Evolutionary conservation across 2,113 vertebrate genomes (phyloP).

Genomic region (Vicugna pacos): DNA sequence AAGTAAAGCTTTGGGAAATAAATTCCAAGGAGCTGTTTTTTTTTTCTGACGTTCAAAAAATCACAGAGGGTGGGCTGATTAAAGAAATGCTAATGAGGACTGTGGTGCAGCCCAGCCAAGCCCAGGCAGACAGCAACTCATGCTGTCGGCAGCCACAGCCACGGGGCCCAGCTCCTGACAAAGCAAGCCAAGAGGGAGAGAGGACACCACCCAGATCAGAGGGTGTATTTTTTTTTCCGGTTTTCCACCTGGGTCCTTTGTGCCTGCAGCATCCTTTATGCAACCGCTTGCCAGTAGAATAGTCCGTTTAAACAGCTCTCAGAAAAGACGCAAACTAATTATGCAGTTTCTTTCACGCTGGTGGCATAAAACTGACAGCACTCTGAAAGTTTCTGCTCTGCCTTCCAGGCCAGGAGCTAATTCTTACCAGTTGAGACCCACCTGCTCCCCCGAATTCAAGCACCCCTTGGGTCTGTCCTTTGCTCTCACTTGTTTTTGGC

Average conservation of each 20-base stretch:
- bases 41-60: not conserved
- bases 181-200: not conserved
- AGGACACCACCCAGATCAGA: not conserved
- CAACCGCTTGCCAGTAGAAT: not conserved
- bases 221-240: not conserved
- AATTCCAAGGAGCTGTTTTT: not conserved
- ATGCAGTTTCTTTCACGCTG: not conserved
- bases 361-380: not conserved
- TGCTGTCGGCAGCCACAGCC: no score
- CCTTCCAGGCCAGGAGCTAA: not conserved
- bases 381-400: no score
- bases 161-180: not conserved
- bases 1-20: not conserved
- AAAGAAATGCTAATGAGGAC: not conserved
- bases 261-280: not conserved
- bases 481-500: not conserved
- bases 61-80: not conserved
- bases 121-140: accelerated
- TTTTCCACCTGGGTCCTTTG: not conserved
- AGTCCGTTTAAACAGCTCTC: not conserved
- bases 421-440: no score
- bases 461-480: no score
- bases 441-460: not conserved
- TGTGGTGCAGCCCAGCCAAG: not conserved
- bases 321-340: not conserved